Conservation (phyloP, 2,888 invertebrate species). For the Cacoxenus indagator region DNA sequence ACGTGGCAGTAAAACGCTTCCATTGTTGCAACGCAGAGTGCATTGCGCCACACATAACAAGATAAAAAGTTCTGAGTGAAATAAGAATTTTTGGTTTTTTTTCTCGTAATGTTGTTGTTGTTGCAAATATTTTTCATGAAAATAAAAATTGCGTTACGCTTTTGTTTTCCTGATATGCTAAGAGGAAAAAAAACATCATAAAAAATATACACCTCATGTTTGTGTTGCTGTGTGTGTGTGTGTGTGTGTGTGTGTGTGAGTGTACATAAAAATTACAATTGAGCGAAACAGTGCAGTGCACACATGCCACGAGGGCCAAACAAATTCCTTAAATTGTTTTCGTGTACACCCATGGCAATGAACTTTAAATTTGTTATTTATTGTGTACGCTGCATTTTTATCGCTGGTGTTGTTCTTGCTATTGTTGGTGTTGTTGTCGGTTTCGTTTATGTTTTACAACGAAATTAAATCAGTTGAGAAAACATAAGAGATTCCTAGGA, state of each 20-base stretch:
- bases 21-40: constrained; percentile 16
- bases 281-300: background rate
- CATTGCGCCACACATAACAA: background rate
- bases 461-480: background rate
- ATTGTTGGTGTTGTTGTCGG: background rate
- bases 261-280: constrained; percentile 9
- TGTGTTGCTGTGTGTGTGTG: too few relatives aligned
- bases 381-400: background rate
- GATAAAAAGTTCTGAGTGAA: background rate
- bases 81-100: background rate
- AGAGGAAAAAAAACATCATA: too few relatives aligned
- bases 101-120: background rate
- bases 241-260: too few relatives aligned
- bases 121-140: constrained; percentile 11
- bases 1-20: constrained; percentile 17
- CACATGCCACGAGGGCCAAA: background rate
- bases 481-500: background rate
- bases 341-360: constrained; percentile 17
- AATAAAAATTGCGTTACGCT: constrained; percentile 7
- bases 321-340: constrained; percentile 20
- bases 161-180: constrained; percentile 14
- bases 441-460: background rate
- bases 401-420: too few relatives aligned
- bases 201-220: too few relatives aligned
- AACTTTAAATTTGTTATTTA: background rate